Percentiles rank a stretch among this genome's conserved stretches.
These are phyloP conservation scores for Ormyrus pomaceus DNA, from an alignment of 2,888 invertebrate genomes.

Conservation along the genomic window DNA sequence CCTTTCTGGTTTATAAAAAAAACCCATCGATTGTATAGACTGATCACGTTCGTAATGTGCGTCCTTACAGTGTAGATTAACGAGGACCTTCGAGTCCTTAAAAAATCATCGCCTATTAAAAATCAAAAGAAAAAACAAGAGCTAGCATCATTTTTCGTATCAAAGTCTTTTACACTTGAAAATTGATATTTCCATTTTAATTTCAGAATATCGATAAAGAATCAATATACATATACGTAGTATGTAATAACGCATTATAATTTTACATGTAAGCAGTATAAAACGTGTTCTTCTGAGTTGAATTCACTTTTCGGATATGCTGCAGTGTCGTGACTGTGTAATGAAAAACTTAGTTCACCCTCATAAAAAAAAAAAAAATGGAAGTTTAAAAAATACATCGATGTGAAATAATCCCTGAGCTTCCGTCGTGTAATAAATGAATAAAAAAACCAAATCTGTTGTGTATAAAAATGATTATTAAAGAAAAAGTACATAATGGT, in stretches of 20 bases:
- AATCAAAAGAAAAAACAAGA: conserved; percentile 33
- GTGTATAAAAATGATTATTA: conserved; percentile 26
- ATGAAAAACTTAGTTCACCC: conserved; percentile 10
- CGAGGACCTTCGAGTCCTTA: conserved; percentile 8
- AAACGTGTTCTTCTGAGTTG: not conserved
- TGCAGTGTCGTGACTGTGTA: not conserved
- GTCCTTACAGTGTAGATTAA: conserved; percentile 36
- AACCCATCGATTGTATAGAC: conserved; percentile 56
- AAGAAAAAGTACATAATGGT: conserved; percentile 2
- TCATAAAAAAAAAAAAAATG: conserved; percentile 33
- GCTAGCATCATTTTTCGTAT: conserved; percentile 28
- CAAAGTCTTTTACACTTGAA: conserved; percentile 32
- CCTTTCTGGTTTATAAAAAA: conserved; percentile 40
- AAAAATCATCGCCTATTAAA: conserved; percentile 26
- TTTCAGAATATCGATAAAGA: conserved; percentile 16
- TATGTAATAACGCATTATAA: conserved; percentile 14
- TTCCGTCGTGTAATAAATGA: conserved; percentile 50
- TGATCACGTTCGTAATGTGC: conserved; percentile 48
- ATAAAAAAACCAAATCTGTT: conserved; percentile 24
- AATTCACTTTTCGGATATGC: conserved; percentile 13
- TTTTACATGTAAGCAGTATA: not conserved
- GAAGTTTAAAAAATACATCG: conserved; percentile 22
- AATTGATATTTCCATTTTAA: conserved; percentile 23
- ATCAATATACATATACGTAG: conserved; percentile 4
- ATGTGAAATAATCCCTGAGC: conserved; percentile 44